A percentile compares a stretch with the other conserved stretches of the same genome.
These are phyloP conservation scores for Oryctes rhinoceros DNA, from an alignment of 1,140 invertebrate genomes.

Conservation along the genomic window DNA sequence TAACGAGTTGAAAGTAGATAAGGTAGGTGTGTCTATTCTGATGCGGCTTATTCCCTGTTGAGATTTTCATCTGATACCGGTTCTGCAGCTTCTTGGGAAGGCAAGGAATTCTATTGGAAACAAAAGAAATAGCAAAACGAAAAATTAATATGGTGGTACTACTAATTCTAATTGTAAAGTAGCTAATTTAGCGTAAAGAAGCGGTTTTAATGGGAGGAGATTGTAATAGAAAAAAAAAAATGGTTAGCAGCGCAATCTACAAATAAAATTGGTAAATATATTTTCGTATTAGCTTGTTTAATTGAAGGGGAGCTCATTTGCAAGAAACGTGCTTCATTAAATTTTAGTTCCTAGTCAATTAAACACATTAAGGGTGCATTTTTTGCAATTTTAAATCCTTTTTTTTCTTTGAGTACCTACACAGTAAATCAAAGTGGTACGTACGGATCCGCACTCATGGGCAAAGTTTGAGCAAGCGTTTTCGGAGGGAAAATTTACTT, in stretches of 20 bases:
- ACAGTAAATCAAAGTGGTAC: too few relatives aligned
- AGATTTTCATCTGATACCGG: slow-evolving; percentile 74
- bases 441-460: too few relatives aligned
- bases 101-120: slow-evolving; percentile 70
- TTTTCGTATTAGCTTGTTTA: neutral
- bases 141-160: slow-evolving; percentile 11
- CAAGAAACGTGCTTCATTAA: neutral
- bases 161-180: neutral
- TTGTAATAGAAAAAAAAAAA: slow-evolving; percentile 40
- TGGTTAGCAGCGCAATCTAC: slow-evolving; percentile 28
- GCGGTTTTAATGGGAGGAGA: slow-evolving; percentile 33
- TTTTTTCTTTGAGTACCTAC: too few relatives aligned
- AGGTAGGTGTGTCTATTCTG: neutral
- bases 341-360: too few relatives aligned
- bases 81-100: slow-evolving; percentile 65
- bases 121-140: slow-evolving; percentile 58
- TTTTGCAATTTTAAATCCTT: too few relatives aligned
- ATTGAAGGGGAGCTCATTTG: neutral
- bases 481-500: too few relatives aligned
- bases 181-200: slow-evolving; percentile 43
- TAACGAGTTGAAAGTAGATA: slow-evolving; percentile 22
- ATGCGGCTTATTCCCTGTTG: slow-evolving; percentile 64
- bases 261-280: neutral
- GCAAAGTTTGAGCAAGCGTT: too few relatives aligned
- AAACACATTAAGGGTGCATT: too few relatives aligned